Evolutionary conservation across 2,113 vertebrate genomes (phyloP), one percentile per base, ranked within the genome.

Genomic region (Terrapene triunguis): DNA sequence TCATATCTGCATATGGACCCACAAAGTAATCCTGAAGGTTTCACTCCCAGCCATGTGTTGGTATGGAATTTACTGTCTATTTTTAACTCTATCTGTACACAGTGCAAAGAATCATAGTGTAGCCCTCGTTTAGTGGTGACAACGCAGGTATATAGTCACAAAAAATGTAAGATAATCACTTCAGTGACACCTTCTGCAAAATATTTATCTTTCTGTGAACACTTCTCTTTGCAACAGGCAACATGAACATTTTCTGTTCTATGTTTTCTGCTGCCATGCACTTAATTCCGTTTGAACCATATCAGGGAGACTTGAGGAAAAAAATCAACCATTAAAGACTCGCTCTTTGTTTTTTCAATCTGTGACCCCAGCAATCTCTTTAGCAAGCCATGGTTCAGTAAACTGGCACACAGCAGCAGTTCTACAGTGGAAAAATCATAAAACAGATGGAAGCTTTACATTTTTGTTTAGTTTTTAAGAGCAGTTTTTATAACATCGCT

Each of bases 391-490:
- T 96, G 98, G 98, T 98, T 99, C 98, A 98, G 98, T 97, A 98
- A 98, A 98, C 98, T 98, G 98, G 98, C 98, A 98, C 98, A 98
- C 98, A 98, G 98, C 98, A 98, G 98, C 98, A 98, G 97, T 96
- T 98, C 98, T 91, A 98, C 98, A 98, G 98, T 98, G 98, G 98
- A 98, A 98, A 98, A 98, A 98, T 99, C 98, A 98, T 98, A 98
- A 99, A 99, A 97, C 99, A 99, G 98, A 99, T 99, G 98, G 99
- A 98, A 98, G 98, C 98, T 98, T 99, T 98, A 98, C 98, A 98
- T 98, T 99, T 98, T 98, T 98, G 98, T 98, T 98, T 98, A 98
- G 98, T 98, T 98, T 98, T 98, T 98, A 98, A 98, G 98, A 98
- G 98, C 98, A 98, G 98, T 98, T 99, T 99, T 99, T 98, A 98